Conservation (phyloP, 2,113 vertebrate species). For the Tupaia chinensis region DNA sequence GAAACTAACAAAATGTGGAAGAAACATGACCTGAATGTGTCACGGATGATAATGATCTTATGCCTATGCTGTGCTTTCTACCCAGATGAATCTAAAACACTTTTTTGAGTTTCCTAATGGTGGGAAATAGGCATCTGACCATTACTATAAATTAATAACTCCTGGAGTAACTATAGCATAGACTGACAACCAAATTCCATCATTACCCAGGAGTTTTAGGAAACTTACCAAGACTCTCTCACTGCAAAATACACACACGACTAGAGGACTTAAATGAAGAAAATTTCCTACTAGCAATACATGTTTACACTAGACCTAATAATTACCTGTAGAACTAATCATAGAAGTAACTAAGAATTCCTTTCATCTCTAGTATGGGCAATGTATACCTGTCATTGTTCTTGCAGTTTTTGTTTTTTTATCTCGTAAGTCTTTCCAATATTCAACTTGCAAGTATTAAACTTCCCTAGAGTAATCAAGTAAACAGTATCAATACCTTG, state of each 20-base stretch:
- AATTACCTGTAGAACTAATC: not conserved
- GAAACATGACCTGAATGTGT: constrained; percentile 86
- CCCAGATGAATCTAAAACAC: constrained; percentile 83
- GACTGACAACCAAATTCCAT: constrained; percentile 11
- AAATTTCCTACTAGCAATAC: not conserved
- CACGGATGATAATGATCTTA: constrained; percentile 86
- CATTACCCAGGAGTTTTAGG: constrained; percentile 23
- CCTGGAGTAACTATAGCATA: constrained; percentile 61
- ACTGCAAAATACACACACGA: not conserved
- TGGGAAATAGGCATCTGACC: constrained; percentile 74
- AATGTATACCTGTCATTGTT: not conserved
- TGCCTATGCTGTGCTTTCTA: constrained; percentile 82
- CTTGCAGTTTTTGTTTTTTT: not conserved
- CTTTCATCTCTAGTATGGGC: not conserved
- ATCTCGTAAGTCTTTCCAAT: not conserved
- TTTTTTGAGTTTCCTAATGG: constrained; percentile 79
- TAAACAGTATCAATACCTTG: not conserved
- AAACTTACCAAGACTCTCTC: not conserved
- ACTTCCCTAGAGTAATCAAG: not conserved
- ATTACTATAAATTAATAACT: constrained; percentile 72
- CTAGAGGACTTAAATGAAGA: not conserved
- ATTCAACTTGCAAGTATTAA: not conserved
- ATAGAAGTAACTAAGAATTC: not conserved
- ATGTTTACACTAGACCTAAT: not conserved
- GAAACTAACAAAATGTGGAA: constrained; percentile 88